These are phyloP conservation scores for Synanthedon andrenaeformis DNA, from an alignment of 2,888 invertebrate species.

Conservation along the genomic window DNA sequence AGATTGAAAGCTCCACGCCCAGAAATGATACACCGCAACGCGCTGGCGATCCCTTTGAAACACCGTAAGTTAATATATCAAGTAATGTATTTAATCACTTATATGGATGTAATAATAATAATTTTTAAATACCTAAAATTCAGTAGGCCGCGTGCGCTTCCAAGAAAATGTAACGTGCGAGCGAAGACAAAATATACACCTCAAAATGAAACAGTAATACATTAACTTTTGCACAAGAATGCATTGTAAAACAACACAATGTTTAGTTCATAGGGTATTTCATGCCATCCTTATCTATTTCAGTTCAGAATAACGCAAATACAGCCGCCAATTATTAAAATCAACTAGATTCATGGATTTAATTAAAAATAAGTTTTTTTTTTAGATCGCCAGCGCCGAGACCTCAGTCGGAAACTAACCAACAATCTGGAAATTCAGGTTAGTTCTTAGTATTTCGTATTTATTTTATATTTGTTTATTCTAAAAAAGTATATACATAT, in stretches of 20 bases:
- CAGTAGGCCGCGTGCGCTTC: too few species aligned
- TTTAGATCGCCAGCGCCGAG: conserved; percentile 45
- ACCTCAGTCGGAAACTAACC: conserved; percentile 41
- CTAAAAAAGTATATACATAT: neutral
- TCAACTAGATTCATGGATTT: too few species aligned
- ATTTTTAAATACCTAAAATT: neutral
- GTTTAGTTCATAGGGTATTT: too few species aligned
- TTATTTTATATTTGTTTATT: neutral
- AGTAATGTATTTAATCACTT: neutral
- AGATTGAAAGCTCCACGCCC: conserved; percentile 29
- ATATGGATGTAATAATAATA: neutral
- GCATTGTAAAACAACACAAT: too few species aligned
- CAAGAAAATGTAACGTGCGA: too few species aligned
- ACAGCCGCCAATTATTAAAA: too few species aligned
- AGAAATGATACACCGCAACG: conserved; percentile 29
- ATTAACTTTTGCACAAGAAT: too few species aligned
- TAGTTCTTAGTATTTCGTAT: neutral
- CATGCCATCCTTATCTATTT: too few species aligned
- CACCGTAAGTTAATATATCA: conserved; percentile 38
- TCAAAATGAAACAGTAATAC: too few species aligned
- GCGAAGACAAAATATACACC: too few species aligned
- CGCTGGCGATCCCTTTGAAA: conserved; percentile 34
- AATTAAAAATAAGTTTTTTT: conserved; percentile 1
- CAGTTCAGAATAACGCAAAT: too few species aligned
- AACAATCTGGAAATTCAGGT: conserved; percentile 49